Conservation (phyloP, 2,797 vertebrate genomes). For the Poecilia wingei region DNA sequence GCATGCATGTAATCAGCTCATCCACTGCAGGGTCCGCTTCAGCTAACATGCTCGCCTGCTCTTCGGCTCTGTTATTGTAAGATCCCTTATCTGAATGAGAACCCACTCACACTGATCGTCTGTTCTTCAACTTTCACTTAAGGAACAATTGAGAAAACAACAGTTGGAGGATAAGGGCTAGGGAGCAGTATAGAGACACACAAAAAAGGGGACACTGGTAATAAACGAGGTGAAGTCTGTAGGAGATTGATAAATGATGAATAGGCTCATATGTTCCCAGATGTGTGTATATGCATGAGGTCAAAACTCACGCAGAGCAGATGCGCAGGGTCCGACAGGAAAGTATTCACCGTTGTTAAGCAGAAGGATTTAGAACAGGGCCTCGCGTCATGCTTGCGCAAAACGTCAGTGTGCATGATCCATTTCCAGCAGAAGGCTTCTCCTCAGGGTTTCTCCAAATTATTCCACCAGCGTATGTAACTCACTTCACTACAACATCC, state of each 20-base stretch:
- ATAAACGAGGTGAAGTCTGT: conserved; percentile 27
- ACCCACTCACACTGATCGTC: conserved; percentile 25
- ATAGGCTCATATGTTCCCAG: conserved; percentile 38
- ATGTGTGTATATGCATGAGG: conserved; percentile 24
- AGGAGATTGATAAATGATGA: conserved; percentile 28
- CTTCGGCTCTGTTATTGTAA: conserved; percentile 64
- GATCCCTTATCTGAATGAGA: conserved; percentile 63
- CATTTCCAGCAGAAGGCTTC: not conserved
- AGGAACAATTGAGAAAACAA: conserved; percentile 21
- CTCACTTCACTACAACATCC: not conserved
- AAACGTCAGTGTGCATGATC: not conserved
- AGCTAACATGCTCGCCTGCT: conserved; percentile 34
- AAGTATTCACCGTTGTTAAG: conserved; percentile 29
- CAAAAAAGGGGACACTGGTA: conserved; percentile 1
- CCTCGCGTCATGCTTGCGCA: conserved; percentile 25
- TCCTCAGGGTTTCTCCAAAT: not conserved
- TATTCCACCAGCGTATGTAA: not conserved
- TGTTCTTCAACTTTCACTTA: conserved; percentile 27
- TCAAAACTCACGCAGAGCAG: conserved; percentile 13
- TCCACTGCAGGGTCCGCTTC: conserved; percentile 35
- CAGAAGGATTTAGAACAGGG: conserved; percentile 27
- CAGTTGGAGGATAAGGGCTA: conserved; percentile 27
- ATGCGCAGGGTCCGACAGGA: conserved; percentile 10
- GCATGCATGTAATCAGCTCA: conserved; percentile 46
- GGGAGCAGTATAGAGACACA: conserved; percentile 11